These are phyloP conservation scores for Campaea margaritaria DNA, from an alignment of 2,888 invertebrate species.

Conservation along the genomic window DNA sequence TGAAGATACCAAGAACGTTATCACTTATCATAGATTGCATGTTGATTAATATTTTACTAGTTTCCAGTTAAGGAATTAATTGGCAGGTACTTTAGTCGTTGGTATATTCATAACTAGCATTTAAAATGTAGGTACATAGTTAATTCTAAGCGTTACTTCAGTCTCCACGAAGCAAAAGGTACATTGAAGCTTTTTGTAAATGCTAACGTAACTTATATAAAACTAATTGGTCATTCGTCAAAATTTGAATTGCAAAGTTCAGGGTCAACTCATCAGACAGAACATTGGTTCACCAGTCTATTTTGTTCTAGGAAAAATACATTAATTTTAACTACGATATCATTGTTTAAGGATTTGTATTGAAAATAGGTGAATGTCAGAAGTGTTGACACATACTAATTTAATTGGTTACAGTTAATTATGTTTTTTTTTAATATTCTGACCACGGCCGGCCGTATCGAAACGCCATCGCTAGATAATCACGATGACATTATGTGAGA, in stretches of 20 bases:
- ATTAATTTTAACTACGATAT: too few species aligned
- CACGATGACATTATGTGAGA: too few species aligned
- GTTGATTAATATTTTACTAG: not conserved
- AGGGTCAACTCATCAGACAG: not conserved
- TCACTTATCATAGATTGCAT: not conserved
- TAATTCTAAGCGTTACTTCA: constrained; percentile 47
- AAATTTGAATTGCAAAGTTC: constrained; percentile 17
- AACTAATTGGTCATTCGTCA: constrained; percentile 39
- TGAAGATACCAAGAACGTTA: constrained; percentile 27
- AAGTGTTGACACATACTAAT: too few species aligned
- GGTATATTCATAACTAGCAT: constrained; percentile 34
- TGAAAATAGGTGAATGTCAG: too few species aligned
- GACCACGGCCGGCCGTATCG: too few species aligned
- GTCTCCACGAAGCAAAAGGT: constrained; percentile 60
- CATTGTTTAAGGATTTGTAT: too few species aligned
- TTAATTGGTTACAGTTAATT: too few species aligned
- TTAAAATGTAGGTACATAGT: constrained; percentile 17
- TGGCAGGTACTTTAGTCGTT: constrained; percentile 18
- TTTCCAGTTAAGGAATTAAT: not conserved
- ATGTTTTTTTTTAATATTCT: too few species aligned
- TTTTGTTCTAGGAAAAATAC: too few species aligned
- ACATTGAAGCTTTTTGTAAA: constrained; percentile 36
- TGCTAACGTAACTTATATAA: constrained; percentile 27
- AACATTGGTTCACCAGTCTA: not conserved
- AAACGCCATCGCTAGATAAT: too few species aligned